Percentiles rank a stretch among this genome's conserved stretches.
These are phyloP conservation scores for Forbesichthys papilliferus DNA, from an alignment of 2,113 vertebrate species.

Conservation along the genomic window DNA sequence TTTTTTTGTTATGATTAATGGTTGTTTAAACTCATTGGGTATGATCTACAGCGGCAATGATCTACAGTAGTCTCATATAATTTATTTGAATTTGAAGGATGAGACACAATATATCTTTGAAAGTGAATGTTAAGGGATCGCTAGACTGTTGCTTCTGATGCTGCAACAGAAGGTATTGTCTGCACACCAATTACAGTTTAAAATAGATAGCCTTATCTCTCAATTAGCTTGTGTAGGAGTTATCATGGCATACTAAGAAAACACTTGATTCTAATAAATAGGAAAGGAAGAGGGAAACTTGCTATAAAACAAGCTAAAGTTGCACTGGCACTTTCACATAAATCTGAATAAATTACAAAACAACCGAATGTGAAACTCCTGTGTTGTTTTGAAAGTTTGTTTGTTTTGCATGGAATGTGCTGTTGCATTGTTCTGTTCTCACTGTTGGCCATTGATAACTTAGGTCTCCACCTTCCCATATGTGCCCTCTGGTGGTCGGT, in stretches of 20 bases:
- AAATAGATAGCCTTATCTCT: slow-evolving; percentile 24
- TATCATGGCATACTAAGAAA: slow-evolving; percentile 16
- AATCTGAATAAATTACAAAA: slow-evolving; percentile 63
- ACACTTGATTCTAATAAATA: slow-evolving; percentile 36
- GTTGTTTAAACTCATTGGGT: not conserved
- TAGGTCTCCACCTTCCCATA: slow-evolving; percentile 98
- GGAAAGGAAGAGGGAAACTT: slow-evolving; percentile 20
- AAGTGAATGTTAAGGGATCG: slow-evolving; percentile 5
- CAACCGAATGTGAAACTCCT: slow-evolving; percentile 22
- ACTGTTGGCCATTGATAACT: slow-evolving; percentile 61
- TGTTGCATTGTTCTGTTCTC: slow-evolving; percentile 20
- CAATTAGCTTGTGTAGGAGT: slow-evolving; percentile 20
- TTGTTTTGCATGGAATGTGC: slow-evolving; percentile 39
- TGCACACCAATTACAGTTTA: slow-evolving; percentile 27
- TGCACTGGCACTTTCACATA: slow-evolving; percentile 60
- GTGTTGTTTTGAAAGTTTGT: slow-evolving; percentile 25
- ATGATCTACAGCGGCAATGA: not conserved
- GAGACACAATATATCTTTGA: slow-evolving; percentile 1
- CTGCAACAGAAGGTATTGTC: slow-evolving; percentile 15
- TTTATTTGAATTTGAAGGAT: slow-evolving; percentile 4
- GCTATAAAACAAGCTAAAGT: slow-evolving; percentile 54
- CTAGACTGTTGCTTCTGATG: slow-evolving; percentile 29
- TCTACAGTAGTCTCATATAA: not conserved
- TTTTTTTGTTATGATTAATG: not conserved
- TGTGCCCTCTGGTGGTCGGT: slow-evolving; percentile 97